phyloP scores from a whole-genome alignment of 2,113 vertebrate species.

The Ceyx cyanopectus region DNA sequence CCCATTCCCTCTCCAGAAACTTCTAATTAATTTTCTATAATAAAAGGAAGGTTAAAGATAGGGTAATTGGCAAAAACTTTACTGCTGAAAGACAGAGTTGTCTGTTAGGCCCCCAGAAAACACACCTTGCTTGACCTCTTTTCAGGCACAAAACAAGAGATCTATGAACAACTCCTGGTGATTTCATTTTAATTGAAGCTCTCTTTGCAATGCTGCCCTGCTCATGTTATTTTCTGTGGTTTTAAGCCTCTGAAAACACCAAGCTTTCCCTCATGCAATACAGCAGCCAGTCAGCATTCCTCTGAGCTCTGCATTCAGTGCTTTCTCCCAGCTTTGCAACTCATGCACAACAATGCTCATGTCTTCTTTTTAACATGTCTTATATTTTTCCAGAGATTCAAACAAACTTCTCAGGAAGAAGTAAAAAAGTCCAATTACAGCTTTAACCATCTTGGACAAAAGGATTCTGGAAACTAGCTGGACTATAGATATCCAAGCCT shows the following conservation, averaged over 20 bases:
- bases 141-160: not conserved
- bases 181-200: constrained; percentile 18
- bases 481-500: not conserved
- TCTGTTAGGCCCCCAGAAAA: constrained; percentile 53
- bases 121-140: constrained; percentile 51
- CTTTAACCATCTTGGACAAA: not conserved
- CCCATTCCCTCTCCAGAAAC: constrained; percentile 45
- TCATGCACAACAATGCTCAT: not conserved
- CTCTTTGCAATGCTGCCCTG: not conserved
- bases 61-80: constrained; percentile 64
- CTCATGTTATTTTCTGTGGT: not conserved
- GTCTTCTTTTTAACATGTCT: not conserved
- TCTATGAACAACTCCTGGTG: not conserved
- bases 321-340: not conserved
- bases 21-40: constrained; percentile 66
- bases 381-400: not conserved
- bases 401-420: not conserved
- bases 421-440: not conserved
- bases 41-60: constrained; percentile 59
- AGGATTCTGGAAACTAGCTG: not conserved
- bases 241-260: not conserved
- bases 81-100: constrained; percentile 23
- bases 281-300: not conserved
- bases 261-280: not conserved
- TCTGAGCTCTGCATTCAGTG: not conserved